Conservation (phyloP, 2,113 vertebrate species). For the Thymallus thymallus region DNA sequence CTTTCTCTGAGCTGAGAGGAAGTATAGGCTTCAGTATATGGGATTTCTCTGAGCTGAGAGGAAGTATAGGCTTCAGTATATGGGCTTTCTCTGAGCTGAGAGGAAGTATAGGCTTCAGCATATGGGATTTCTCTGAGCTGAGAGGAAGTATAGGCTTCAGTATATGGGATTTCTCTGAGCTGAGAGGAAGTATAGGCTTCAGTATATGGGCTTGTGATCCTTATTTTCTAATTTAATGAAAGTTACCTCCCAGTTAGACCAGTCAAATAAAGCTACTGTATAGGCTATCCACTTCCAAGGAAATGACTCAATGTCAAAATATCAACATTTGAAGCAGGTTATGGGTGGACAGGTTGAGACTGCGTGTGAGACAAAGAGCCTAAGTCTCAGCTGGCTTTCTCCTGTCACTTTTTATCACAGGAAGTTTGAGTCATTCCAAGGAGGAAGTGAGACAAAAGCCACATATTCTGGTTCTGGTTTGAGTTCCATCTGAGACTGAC, state of each 20-base stretch:
- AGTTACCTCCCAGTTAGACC: too few species aligned
- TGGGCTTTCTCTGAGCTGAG: background rate
- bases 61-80: too few species aligned
- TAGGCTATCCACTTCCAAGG: background rate
- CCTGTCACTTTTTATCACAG: conserved; percentile 26
- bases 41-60: background rate
- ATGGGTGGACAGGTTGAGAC: conserved; percentile 28
- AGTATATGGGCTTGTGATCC: too few species aligned
- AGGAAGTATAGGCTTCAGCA: too few species aligned
- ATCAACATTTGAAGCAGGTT: background rate
- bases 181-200: too few species aligned
- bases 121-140: background rate
- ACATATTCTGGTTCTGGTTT: conserved; percentile 48
- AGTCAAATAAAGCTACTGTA: too few species aligned
- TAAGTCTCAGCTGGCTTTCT: conserved; percentile 23
- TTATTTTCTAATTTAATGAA: too few species aligned
- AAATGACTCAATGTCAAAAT: background rate
- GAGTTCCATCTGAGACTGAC: conserved; percentile 54
- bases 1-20: background rate
- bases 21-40: too few species aligned
- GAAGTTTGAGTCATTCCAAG: conserved; percentile 41
- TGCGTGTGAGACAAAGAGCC: background rate
- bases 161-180: background rate
- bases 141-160: too few species aligned
- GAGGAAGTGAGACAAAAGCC: conserved; percentile 46